Conservation (phyloP, 2,888 invertebrate genomes). For the Watsonalla binaria region DNA sequence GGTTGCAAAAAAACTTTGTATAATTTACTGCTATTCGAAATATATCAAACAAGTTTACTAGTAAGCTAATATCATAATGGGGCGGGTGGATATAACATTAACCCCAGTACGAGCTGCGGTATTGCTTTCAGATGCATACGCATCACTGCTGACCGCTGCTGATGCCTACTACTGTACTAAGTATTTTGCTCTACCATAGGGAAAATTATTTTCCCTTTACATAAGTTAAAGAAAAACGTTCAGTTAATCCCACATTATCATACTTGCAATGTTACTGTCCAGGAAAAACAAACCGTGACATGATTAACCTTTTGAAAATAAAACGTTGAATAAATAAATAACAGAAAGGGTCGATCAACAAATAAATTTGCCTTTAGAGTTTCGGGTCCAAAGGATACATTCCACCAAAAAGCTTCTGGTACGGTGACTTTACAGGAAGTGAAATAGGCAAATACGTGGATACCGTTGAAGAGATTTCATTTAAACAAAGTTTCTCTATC, state of each 20-base stretch:
- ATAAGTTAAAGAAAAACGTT: too few relatives aligned
- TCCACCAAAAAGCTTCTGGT: slow-evolving; percentile 34
- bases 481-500: slow-evolving; percentile 71
- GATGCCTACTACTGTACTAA: slow-evolving; percentile 42
- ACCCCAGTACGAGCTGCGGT: slow-evolving; percentile 32
- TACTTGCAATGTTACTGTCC: neutral
- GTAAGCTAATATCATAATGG: slow-evolving; percentile 76
- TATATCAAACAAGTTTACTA: slow-evolving; percentile 69
- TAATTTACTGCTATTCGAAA: slow-evolving; percentile 12
- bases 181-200: slow-evolving; percentile 23
- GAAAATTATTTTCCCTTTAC: slow-evolving; percentile 18
- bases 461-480: slow-evolving; percentile 68
- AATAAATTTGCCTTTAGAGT: slow-evolving; percentile 27
- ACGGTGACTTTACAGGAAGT: slow-evolving; percentile 49
- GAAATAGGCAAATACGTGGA: slow-evolving; percentile 58
- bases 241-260: too few relatives aligned
- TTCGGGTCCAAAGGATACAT: slow-evolving; percentile 35
- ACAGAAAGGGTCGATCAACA: slow-evolving; percentile 1
- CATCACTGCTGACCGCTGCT: slow-evolving; percentile 50
- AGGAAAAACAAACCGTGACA: neutral
- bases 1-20: neutral
- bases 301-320: neutral
- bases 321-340: slow-evolving; percentile 1
- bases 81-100: slow-evolving; percentile 48
- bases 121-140: slow-evolving; percentile 45